A percentile compares a stretch with the other conserved stretches of the same genome.
phyloP scores from a whole-genome alignment of 2,888 invertebrate species.

The Lasioglossum figueresi region DNA sequence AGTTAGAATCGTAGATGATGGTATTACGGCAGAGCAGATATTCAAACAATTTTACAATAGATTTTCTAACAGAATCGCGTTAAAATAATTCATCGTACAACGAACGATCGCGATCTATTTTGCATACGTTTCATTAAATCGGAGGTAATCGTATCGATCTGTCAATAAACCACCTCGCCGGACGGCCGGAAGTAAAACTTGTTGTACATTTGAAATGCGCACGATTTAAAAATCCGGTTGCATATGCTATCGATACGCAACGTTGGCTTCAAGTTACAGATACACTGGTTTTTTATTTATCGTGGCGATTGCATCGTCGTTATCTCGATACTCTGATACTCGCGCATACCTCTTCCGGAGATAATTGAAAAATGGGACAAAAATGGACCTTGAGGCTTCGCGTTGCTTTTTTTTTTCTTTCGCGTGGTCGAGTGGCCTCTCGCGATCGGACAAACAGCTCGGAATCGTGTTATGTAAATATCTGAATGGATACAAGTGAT shows the following conservation, averaged over 20 bases:
- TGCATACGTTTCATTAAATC: neutral
- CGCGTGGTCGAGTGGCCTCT: neutral
- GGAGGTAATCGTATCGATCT: neutral
- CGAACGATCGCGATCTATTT: neutral
- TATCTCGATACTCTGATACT: slow-evolving; percentile 11
- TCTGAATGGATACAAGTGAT: slow-evolving; percentile 4
- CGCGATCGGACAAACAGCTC: neutral
- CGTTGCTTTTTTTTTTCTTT: neutral
- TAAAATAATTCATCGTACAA: neutral
- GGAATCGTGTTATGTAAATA: slow-evolving; percentile 32
- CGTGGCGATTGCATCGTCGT: slow-evolving; percentile 12
- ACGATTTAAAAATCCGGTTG: neutral
- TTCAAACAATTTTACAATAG: neutral
- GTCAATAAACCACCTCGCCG: neutral
- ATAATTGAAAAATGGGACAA: neutral
- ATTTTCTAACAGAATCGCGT: neutral
- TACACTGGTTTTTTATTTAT: slow-evolving; percentile 17
- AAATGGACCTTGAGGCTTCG: neutral
- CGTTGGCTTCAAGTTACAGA: slow-evolving; percentile 4
- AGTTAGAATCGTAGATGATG: too few relatives aligned
- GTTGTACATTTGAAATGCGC: neutral
- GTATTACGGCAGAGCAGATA: neutral
- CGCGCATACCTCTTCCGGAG: neutral
- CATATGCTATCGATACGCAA: neutral
- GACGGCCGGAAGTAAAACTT: neutral